Conservation (phyloP, 2,888 invertebrate genomes). For the Chironomus tentans region DNA sequence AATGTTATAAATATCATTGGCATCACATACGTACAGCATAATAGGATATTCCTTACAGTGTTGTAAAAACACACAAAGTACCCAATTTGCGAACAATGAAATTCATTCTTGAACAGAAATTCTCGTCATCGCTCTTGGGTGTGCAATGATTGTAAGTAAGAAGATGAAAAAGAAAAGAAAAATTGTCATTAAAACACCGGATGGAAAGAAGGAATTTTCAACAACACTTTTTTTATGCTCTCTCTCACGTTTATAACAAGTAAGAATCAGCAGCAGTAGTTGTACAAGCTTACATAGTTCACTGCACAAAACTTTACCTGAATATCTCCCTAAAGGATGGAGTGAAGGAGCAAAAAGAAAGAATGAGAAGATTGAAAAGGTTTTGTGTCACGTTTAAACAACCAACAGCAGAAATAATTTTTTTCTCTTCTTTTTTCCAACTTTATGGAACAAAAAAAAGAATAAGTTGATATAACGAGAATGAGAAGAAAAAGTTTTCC, state of each 20-base stretch:
- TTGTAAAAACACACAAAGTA: not conserved
- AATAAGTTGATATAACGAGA: not conserved
- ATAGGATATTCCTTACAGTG: no score
- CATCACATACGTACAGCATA: no score
- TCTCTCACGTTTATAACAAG: not conserved
- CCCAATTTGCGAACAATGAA: not conserved
- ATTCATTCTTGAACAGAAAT: not conserved
- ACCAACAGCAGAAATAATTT: constrained; percentile 3
- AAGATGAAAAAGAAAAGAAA: not conserved
- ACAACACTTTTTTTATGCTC: not conserved
- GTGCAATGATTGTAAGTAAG: not conserved
- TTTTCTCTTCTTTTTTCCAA: not conserved
- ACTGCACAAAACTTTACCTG: no score
- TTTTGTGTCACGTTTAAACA: constrained; percentile 24
- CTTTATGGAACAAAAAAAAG: not conserved
- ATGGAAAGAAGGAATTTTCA: constrained; percentile 4
- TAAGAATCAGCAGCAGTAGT: not conserved
- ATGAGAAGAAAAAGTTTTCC: constrained; percentile 20
- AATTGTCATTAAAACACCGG: constrained; percentile 14
- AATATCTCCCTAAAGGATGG: no score
- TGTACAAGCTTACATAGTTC: not conserved
- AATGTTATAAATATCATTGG: not conserved
- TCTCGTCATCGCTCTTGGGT: not conserved
- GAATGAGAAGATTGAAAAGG: constrained; percentile 20
- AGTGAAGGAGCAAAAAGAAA: not conserved